These are phyloP conservation scores for Campoplex nolae DNA, from an alignment of 2,888 invertebrate species.

Conservation along the genomic window DNA sequence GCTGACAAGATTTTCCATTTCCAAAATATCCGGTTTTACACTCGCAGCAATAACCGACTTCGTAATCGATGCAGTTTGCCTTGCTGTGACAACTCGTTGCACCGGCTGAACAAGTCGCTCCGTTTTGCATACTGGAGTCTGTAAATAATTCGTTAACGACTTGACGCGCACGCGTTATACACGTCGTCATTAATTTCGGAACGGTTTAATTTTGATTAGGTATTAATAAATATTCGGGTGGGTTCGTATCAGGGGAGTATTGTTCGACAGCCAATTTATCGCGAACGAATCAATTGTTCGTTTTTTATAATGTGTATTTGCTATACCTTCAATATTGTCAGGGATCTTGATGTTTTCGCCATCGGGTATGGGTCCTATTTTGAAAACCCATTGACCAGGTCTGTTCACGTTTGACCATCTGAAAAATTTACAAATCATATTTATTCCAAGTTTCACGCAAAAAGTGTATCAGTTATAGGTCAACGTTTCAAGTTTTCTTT, in stretches of 20 bases:
- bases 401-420: constrained; percentile 95
- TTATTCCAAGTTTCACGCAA: too few relatives aligned
- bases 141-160: constrained; percentile 71
- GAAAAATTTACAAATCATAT: constrained; percentile 53
- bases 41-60: constrained; percentile 94
- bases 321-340: constrained; percentile 84
- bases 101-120: constrained; percentile 87
- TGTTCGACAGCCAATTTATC: constrained; percentile 53
- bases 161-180: constrained; percentile 68
- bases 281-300: constrained; percentile 10
- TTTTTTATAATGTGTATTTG: constrained; percentile 14
- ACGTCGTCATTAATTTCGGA: constrained; percentile 63
- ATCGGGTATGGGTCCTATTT: constrained; percentile 90
- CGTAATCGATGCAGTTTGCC: constrained; percentile 93
- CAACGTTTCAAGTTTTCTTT: too few relatives aligned
- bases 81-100: constrained; percentile 92
- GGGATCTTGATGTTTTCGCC: constrained; percentile 89
- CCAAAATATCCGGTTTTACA: constrained; percentile 95
- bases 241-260: constrained; percentile 2
- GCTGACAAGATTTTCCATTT: constrained; percentile 96
- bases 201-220: constrained; percentile 57
- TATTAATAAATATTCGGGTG: constrained; percentile 9
- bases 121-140: constrained; percentile 62
- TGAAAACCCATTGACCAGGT: constrained; percentile 95
- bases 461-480: too few relatives aligned